Conservation (phyloP, 2,797 vertebrate species). For the Phoxinus dragarum region DNA sequence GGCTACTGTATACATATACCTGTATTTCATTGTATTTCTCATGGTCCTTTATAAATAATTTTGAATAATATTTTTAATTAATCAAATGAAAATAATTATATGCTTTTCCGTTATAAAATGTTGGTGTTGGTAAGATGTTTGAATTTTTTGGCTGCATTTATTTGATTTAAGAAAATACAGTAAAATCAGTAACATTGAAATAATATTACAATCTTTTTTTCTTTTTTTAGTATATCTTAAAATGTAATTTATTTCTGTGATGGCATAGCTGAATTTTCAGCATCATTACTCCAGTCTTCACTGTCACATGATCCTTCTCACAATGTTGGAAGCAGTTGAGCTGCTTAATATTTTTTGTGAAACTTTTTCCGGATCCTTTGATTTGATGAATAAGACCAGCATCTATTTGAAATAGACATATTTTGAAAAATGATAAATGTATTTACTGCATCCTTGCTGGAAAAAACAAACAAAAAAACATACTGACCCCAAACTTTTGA, state of each 20-base stretch:
- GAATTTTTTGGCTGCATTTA: neutral
- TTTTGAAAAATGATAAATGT: neutral
- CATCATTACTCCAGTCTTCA: neutral
- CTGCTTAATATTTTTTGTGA: neutral
- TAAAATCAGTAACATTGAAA: neutral
- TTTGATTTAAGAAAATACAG: neutral
- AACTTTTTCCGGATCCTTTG: neutral
- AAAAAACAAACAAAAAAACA: neutral
- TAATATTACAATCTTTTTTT: neutral
- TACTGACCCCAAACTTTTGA: neutral
- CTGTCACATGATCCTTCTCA: neutral
- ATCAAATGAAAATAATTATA: neutral
- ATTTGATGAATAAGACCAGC: neutral
- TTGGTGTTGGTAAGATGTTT: neutral
- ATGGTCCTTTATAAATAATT: neutral
- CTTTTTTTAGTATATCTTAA: neutral
- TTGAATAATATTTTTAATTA: neutral
- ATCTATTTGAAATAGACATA: neutral
- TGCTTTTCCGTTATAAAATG: neutral
- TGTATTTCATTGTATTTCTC: neutral
- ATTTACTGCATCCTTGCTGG: neutral
- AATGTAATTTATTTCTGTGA: neutral
- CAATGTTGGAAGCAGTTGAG: neutral
- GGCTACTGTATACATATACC: neutral
- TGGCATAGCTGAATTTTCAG: neutral